Conservation (phyloP, 2,888 invertebrate species). For the Deroplatys truncata region DNA sequence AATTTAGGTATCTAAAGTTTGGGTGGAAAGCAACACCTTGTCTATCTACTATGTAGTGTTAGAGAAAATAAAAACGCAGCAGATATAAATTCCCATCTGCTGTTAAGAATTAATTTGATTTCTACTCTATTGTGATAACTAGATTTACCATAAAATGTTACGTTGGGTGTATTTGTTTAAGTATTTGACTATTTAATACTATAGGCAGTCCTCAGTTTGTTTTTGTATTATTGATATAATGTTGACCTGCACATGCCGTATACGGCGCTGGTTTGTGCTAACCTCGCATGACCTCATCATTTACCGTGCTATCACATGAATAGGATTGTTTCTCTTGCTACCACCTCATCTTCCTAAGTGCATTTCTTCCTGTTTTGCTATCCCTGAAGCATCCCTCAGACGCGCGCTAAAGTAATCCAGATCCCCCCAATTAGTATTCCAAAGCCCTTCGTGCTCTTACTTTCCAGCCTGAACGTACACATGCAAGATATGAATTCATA, state of each 20-base stretch:
- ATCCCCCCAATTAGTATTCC: not conserved
- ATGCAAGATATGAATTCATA: not conserved
- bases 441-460: not conserved
- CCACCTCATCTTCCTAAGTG: not conserved
- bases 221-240: not conserved
- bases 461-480: not conserved
- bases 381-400: not conserved
- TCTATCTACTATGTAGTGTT: too few relatives aligned
- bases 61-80: too few relatives aligned
- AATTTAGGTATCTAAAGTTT: too few relatives aligned
- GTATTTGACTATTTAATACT: too few relatives aligned
- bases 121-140: too few relatives aligned
- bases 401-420: not conserved
- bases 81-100: too few relatives aligned
- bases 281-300: not conserved
- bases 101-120: too few relatives aligned
- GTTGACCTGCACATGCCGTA: not conserved
- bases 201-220: not conserved
- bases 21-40: too few relatives aligned
- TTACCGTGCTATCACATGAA: not conserved
- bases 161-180: too few relatives aligned
- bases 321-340: not conserved
- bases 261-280: not conserved
- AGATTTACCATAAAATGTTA: too few relatives aligned
- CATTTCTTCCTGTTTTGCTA: not conserved